Evolutionary conservation across 2,888 invertebrate genomes (phyloP), one percentile per base, ranked within the genome.

Genomic region (Rambutsinella grinnellia): DNA sequence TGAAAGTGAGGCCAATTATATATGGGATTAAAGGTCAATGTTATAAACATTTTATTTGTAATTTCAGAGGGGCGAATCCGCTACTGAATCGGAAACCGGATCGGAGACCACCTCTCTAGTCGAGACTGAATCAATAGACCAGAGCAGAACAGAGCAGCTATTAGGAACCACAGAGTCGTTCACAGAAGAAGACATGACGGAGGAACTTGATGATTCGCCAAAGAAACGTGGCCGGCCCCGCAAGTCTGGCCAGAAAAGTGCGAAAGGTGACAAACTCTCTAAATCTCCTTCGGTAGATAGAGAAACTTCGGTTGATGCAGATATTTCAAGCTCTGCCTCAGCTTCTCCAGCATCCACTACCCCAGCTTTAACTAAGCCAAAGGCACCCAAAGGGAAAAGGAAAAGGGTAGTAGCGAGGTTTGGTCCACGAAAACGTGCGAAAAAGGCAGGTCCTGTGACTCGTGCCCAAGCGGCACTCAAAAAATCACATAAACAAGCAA

Each of bases 371-470:
- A 6, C 57, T 10, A 2, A 28, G 1, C 6, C 51, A 17, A 17
- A 46, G 26, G 60, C 23, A 0, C 51, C 46, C 0, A 57, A 56
- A 24, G 71, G 76, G 6, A 47, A 62, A 24, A 23, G 76, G 15
- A 79, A 79, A 23, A 17, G 70, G 6, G 69, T 69, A 44, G 36
- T 65, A 0, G 44, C 70, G 0, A 71, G 65, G 28, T 24, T 15
- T 2, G 65, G 24, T 28, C 28, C 70, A 15, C 66, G 65, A 23
- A 79, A 77, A 21, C 46, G 61, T 1, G 19, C 26, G 0, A 79
- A 77, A 53, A 79, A 79, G 28, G 28, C 70, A 46, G 79, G 79
- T 26, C 79, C 77, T 2, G 70, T 75, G 0, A 77, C 79, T 13
- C 60, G 77, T 28, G 77, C 79, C 24, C 70, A 77, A 58, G 72